Evolutionary conservation across 1,140 invertebrate species (phyloP).

Genomic region (Fopius arisanus): DNA sequence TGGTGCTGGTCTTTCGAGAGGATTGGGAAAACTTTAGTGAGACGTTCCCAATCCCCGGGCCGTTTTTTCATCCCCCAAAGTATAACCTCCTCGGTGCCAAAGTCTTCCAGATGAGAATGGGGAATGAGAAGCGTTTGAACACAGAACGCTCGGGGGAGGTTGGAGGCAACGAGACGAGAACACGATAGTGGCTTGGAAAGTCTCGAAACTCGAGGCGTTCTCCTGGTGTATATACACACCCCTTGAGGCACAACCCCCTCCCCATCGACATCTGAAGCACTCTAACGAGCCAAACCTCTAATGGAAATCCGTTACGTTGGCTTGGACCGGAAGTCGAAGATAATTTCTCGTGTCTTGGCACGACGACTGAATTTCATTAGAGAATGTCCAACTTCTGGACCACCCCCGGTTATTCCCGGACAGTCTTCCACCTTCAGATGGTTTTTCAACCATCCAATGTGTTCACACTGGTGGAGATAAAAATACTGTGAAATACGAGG

Average conservation of each 20-base stretch:
- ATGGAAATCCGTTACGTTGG: conserved; percentile 34
- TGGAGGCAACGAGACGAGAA: background rate
- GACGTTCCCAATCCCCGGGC: background rate
- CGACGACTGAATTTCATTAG: conserved; percentile 28
- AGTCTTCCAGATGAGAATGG: conserved; percentile 17
- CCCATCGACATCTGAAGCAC: background rate
- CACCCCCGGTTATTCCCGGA: background rate
- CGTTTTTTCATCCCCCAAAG: background rate
- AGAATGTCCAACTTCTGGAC: background rate
- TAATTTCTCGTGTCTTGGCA: conserved; percentile 31
- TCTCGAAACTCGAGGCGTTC: conserved; percentile 18
- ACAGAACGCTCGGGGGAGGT: conserved; percentile 13
- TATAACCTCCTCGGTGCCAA: background rate
- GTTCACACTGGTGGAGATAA: background rate
- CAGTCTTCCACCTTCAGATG: background rate
- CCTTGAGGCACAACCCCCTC: background rate
- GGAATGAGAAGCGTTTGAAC: conserved; percentile 9
- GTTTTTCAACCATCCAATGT: background rate
- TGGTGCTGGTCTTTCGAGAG: background rate
- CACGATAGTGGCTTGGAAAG: conserved; percentile 10
- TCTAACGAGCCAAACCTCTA: conserved; percentile 35
- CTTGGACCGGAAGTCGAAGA: conserved; percentile 32
- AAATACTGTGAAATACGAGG: background rate
- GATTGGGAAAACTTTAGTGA: background rate
- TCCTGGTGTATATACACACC: background rate